phyloP scores from a whole-genome alignment of 2,113 vertebrate genomes.

The Odocoileus hemionus region DNA sequence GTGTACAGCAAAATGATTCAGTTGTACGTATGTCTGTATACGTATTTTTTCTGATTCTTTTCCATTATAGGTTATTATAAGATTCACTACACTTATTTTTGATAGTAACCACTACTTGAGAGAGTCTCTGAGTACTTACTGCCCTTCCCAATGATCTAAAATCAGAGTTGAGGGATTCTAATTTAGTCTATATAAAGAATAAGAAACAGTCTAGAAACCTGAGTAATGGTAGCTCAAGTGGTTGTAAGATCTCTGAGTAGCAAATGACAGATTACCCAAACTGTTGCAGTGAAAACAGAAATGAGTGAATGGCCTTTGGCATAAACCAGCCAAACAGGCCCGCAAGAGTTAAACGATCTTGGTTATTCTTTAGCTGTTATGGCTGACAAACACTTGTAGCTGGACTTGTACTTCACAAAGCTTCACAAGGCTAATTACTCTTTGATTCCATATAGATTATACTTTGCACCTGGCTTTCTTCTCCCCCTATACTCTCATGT shows the following conservation, averaged over 20 bases:
- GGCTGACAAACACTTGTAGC: not conserved
- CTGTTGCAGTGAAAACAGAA: not conserved
- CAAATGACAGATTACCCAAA: not conserved
- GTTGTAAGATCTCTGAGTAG: not conserved
- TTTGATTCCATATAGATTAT: not conserved
- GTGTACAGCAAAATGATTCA: not conserved
- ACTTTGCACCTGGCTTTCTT: not conserved
- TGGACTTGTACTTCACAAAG: not conserved
- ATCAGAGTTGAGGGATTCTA: not conserved
- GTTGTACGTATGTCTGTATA: not conserved
- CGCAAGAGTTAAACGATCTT: not conserved
- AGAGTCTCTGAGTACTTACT: not conserved
- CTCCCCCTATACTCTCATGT: not conserved
- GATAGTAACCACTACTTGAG: not conserved
- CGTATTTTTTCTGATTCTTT: not conserved
- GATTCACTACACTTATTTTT: not conserved
- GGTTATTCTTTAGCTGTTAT: not conserved
- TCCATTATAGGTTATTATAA: not conserved
- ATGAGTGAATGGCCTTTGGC: not conserved
- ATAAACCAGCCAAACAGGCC: not conserved
- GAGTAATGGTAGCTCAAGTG: not conserved
- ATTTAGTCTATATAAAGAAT: not conserved
- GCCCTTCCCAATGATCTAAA: not conserved
- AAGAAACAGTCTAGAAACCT: not conserved
- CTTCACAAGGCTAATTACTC: not conserved